Evolutionary conservation across 2,797 vertebrate genomes (phyloP), one percentile per base, ranked within the genome.

Genomic region (Gadopsis bispinosus): DNA sequence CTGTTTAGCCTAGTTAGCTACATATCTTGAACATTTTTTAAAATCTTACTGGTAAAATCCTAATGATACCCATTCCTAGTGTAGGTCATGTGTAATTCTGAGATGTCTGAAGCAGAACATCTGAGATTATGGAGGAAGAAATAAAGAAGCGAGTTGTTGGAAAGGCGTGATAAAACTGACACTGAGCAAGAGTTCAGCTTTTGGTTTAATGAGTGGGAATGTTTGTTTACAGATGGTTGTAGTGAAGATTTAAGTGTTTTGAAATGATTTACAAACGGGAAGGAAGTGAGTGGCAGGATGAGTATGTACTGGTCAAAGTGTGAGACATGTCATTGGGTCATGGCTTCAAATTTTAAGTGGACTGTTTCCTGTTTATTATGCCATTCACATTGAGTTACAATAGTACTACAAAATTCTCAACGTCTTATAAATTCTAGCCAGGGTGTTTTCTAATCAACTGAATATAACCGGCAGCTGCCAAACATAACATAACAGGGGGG

Each of bases 341-440:
- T 43, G n/a, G 39, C 9, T 59, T n/a, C 50, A 14, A 47, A 14
- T 29, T 20, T 2, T 1, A 39, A 47, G 29, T 26, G 43, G 53
- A 43, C 71, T 59, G 60, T 37, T 48, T 74, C 53, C 8, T 22
- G 19, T 66, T 75, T 76, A 22, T 61, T 45, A 53, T 0, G 0
- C n/a, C 17, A 47, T 54, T 61, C 12, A 61, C 62, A 17, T 6
- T 50, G 33, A 45, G 62, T 39, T 47, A 66, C 8, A 35, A 17
- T 64, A 35, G 7, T 17, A 3, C 13, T 17, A 37, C 29, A n/a
- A 41, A 22, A 54, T 47, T 39, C 54, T n/a, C 39, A 48, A 31
- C 13, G 13, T 19, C 13, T 53, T 20, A 31, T 37, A 14, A 22
- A 58, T 62, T 58, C 20, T 33, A 1, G 4, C 7, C 10, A 13